phyloP scores from a whole-genome alignment of 2,113 vertebrate species.

The Salvelinus sp. region DNA sequence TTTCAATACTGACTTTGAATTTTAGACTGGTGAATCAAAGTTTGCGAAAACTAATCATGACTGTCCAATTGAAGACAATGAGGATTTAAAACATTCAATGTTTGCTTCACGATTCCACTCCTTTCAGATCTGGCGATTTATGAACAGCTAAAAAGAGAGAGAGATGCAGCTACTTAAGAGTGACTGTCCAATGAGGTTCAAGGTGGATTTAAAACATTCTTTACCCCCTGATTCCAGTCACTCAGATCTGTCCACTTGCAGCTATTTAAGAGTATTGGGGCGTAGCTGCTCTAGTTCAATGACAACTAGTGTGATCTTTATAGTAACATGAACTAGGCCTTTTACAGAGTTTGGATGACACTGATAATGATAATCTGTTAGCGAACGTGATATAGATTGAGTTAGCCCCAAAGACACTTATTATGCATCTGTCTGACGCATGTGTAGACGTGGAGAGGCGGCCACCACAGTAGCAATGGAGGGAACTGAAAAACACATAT shows the following conservation, averaged over 20 bases:
- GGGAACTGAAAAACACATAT: constrained; percentile 20
- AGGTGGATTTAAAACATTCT: background rate
- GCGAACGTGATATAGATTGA: constrained; percentile 51
- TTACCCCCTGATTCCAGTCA: background rate
- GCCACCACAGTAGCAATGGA: constrained; percentile 5
- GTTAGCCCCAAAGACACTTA: constrained; percentile 43
- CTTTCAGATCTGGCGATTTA: background rate
- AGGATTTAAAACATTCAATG: background rate
- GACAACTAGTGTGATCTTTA: constrained; percentile 49
- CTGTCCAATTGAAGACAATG: background rate
- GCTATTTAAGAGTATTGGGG: constrained; percentile 25
- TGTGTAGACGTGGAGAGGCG: constrained; percentile 28
- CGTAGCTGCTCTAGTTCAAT: constrained; percentile 36
- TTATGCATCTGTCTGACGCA: constrained; percentile 49
- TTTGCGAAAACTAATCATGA: too few relatives aligned
- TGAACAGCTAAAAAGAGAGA: background rate
- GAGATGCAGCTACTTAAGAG: constrained; percentile 7
- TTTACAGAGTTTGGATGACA: constrained; percentile 55
- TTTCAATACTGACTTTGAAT: background rate
- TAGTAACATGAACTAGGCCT: constrained; percentile 59
- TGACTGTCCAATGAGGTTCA: background rate
- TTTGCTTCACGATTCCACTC: background rate
- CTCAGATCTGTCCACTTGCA: background rate
- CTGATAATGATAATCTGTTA: constrained; percentile 67
- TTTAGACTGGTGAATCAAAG: background rate